These are phyloP conservation scores for Uromys caudimaculatus DNA, from an alignment of 2,797 vertebrate species.

Conservation along the genomic window DNA sequence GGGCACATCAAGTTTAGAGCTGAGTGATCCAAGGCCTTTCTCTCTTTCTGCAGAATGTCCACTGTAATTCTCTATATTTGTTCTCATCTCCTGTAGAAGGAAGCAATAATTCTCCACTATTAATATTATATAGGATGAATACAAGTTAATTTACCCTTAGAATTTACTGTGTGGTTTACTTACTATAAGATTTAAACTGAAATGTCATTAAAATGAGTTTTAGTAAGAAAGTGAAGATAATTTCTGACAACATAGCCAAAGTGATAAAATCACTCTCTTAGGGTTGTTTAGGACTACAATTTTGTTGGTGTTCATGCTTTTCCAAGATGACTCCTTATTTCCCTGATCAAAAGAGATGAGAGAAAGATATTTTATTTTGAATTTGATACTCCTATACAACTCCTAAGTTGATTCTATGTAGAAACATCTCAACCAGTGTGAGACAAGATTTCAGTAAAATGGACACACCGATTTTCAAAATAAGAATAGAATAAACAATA, in stretches of 20 bases:
- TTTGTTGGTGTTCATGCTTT: background rate
- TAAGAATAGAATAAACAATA: background rate
- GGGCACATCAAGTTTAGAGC: background rate
- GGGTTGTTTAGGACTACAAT: background rate
- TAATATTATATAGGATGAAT: background rate
- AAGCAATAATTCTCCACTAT: background rate
- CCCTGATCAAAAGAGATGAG: background rate
- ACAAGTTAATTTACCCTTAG: background rate
- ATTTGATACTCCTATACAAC: background rate
- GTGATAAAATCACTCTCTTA: background rate
- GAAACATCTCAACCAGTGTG: background rate
- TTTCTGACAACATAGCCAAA: background rate
- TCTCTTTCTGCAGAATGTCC: background rate
- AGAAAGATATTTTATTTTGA: constrained; percentile 8
- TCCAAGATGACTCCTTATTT: background rate
- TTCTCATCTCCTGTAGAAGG: background rate
- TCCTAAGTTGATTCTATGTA: background rate
- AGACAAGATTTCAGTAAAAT: background rate
- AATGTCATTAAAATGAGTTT: background rate
- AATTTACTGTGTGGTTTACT: background rate
- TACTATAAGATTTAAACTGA: background rate
- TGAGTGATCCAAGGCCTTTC: background rate
- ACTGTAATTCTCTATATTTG: background rate
- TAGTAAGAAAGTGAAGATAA: background rate
- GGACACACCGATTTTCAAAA: background rate